phyloP scores from a whole-genome alignment of 2,113 vertebrate genomes.

The Plotosus lineatus region DNA sequence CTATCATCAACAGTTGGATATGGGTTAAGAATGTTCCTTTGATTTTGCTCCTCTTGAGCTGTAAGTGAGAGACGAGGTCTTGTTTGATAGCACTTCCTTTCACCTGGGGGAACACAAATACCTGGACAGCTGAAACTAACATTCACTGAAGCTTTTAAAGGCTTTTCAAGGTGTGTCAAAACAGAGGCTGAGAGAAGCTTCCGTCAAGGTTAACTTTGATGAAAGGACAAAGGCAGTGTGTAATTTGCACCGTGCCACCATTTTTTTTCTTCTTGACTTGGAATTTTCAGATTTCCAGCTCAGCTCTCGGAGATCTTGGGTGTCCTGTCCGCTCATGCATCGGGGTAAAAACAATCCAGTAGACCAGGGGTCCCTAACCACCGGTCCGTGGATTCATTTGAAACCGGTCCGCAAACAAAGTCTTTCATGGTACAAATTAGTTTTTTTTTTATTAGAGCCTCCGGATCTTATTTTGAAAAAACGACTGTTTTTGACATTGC shows the following conservation, averaged over 20 bases:
- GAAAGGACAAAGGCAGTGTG: slow-evolving; percentile 59
- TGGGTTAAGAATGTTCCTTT: slow-evolving; percentile 7
- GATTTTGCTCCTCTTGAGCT: slow-evolving; percentile 49
- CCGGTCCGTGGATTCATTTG: no score
- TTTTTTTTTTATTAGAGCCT: no score
- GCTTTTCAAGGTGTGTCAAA: slow-evolving; percentile 44
- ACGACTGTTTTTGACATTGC: no score
- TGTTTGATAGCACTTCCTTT: slow-evolving; percentile 71
- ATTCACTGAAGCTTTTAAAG: slow-evolving; percentile 48
- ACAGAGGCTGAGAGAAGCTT: slow-evolving; percentile 43
- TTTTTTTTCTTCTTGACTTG: background rate
- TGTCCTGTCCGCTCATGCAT: background rate
- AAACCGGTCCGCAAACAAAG: no score
- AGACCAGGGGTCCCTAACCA: no score
- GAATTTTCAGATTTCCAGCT: background rate
- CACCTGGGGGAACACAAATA: slow-evolving; percentile 60
- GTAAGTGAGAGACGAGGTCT: slow-evolving; percentile 53
- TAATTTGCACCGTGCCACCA: slow-evolving; percentile 60
- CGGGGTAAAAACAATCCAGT: background rate
- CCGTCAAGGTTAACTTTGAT: slow-evolving; percentile 68
- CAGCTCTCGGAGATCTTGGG: background rate
- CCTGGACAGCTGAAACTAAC: slow-evolving; percentile 69
- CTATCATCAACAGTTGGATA: slow-evolving; percentile 25
- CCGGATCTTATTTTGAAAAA: no score
- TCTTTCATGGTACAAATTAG: no score